Evolutionary conservation across 2,888 invertebrate species (phyloP), one percentile per base, ranked within the genome.

Genomic region (Synanthedon vespiformis): DNA sequence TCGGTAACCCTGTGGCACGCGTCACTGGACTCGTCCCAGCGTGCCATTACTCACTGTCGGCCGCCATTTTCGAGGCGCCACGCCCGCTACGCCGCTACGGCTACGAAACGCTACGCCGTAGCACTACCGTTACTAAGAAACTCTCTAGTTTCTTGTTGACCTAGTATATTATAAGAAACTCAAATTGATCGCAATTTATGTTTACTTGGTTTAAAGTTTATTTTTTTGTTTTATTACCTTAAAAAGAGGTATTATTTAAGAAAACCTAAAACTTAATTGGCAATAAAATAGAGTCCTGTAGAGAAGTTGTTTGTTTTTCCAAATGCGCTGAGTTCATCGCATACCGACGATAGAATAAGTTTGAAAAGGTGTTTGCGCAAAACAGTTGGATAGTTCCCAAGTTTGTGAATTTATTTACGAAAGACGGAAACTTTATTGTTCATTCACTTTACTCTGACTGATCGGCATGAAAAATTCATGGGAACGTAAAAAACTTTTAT

Each of bases 41-140:
- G 70, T 69, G 77, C 87, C 85, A 87, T 87, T 87, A 86, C 77
- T 87, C 87, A 87, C 70, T 83, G 87, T 87, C 87, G 79, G 72
- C 77, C 81, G 82, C 86, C 85, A 85, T 84, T 81, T 83, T 79
- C 80, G 74, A 72, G 65, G 63, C 64, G 72, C 82, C 82, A 70
- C 85, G 81, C 85, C 85, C 79, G 80, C 80, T 80, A 80, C 81
- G 82, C 65, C 58, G 74, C 73, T 69, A 67, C 69, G 57, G 55
- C 53, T 53, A 53, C 57, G 55, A 51, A 61, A 61, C 61, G 68
- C 75, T 74, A 74, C 78, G 75, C 58, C 72, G 72, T 67, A 71
- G 70, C 64, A 61, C 53, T 44, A 55, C 57, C 54, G 56, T 63
- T 61, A 59, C 67, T 64, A 8, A 13, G 49, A 27, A 40, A 53